These are phyloP conservation scores for Caretta caretta DNA, from an alignment of 2,113 vertebrate genomes.

Conservation along the genomic window DNA sequence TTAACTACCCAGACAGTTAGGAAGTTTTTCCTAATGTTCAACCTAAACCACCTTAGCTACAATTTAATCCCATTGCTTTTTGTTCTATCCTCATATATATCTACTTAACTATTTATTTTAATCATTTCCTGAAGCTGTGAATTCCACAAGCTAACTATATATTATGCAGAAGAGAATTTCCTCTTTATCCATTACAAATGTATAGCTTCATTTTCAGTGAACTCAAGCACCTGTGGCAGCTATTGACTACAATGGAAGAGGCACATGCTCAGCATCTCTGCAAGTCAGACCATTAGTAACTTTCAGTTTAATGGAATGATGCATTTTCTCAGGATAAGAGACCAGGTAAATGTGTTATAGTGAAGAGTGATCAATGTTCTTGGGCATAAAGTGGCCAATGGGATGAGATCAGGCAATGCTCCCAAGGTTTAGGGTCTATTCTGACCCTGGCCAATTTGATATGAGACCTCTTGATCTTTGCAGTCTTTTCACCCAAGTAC, in stretches of 20 bases:
- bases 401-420: neutral
- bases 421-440: neutral
- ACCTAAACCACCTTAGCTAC: too few species aligned
- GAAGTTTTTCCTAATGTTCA: too few species aligned
- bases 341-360: neutral
- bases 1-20: too few species aligned
- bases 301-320: neutral
- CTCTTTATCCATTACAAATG: conserved; percentile 14
- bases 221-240: neutral
- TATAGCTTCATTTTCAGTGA: neutral
- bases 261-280: neutral
- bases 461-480: neutral
- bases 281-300: neutral
- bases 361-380: neutral
- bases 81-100: too few species aligned
- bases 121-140: neutral
- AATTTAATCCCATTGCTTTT: too few species aligned
- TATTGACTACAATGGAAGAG: neutral
- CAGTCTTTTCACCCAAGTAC: neutral
- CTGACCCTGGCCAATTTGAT: neutral
- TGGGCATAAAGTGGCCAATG: neutral
- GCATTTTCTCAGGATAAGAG: neutral
- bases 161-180: conserved; percentile 25
- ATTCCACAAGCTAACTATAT: neutral
- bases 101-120: neutral